Conservation (phyloP, 2,113 vertebrate species). For the Thomomys bottae region DNA sequence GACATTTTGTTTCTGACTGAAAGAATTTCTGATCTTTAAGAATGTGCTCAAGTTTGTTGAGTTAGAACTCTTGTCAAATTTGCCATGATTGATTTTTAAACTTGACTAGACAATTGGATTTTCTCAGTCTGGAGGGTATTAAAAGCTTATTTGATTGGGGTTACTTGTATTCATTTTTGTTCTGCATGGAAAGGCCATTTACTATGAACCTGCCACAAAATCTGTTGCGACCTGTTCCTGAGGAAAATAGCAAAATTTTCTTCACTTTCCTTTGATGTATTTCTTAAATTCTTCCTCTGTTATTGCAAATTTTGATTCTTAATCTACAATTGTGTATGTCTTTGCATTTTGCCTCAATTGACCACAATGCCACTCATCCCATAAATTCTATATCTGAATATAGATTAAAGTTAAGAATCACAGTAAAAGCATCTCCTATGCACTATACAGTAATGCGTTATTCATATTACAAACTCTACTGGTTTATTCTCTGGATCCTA, state of each 20-base stretch:
- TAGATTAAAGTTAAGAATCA: neutral
- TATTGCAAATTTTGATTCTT: neutral
- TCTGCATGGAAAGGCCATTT: slow-evolving; percentile 46
- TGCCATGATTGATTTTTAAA: slow-evolving; percentile 53
- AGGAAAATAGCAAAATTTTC: slow-evolving; percentile 37
- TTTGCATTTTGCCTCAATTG: neutral
- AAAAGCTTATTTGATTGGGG: slow-evolving; percentile 50
- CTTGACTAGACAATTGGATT: slow-evolving; percentile 56
- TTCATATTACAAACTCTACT: neutral
- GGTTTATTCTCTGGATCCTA: neutral
- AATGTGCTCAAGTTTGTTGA: slow-evolving; percentile 14
- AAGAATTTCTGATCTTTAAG: slow-evolving; percentile 44
- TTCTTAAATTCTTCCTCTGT: neutral
- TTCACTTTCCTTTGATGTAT: neutral
- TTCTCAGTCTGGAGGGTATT: slow-evolving; percentile 53
- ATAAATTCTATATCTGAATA: neutral
- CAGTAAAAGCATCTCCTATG: neutral
- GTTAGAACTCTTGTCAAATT: slow-evolving; percentile 44
- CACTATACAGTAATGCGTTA: neutral
- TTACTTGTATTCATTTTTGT: slow-evolving; percentile 48
- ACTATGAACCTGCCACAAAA: neutral
- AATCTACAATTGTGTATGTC: neutral
- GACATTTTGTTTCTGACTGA: neutral
- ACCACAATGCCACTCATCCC: neutral
- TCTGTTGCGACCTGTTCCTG: neutral